Conservation (phyloP, 2,113 vertebrate genomes). For the Petromus typicus region DNA sequence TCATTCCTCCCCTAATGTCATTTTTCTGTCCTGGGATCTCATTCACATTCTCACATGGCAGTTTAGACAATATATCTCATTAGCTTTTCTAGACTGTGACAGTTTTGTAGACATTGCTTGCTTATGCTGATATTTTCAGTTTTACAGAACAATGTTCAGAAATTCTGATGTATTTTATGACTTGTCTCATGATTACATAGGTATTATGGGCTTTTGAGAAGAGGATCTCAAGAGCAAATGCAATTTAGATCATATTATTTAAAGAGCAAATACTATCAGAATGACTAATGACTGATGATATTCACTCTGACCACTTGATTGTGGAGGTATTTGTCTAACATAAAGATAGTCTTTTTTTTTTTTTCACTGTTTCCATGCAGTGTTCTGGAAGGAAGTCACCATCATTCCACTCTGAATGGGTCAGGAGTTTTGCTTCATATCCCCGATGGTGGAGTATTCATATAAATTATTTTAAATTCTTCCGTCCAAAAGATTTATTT, state of each 20-base stretch:
- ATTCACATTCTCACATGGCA: neutral
- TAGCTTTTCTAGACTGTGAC: neutral
- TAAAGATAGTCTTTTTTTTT: neutral
- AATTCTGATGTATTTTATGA: conserved; percentile 19
- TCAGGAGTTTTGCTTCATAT: neutral
- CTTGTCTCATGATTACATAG: neutral
- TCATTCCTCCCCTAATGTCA: neutral
- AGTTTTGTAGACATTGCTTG: neutral
- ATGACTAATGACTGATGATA: neutral
- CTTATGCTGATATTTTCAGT: neutral
- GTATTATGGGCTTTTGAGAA: neutral
- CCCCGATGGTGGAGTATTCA: neutral
- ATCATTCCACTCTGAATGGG: neutral
- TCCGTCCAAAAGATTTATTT: neutral
- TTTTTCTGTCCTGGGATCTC: neutral
- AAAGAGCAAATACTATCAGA: neutral
- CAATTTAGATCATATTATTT: conserved; percentile 14
- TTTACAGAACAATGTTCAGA: neutral
- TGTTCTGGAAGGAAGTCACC: neutral
- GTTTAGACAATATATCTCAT: neutral
- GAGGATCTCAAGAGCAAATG: neutral
- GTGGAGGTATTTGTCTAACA: neutral
- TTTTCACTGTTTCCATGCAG: neutral
- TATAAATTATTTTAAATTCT: conserved; percentile 26
- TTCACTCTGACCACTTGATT: neutral